A percentile compares a stretch with the other conserved stretches of the same genome.
These are phyloP conservation scores for Macrosoma leucophasiata DNA, from an alignment of 2,888 invertebrate species.

Conservation along the genomic window DNA sequence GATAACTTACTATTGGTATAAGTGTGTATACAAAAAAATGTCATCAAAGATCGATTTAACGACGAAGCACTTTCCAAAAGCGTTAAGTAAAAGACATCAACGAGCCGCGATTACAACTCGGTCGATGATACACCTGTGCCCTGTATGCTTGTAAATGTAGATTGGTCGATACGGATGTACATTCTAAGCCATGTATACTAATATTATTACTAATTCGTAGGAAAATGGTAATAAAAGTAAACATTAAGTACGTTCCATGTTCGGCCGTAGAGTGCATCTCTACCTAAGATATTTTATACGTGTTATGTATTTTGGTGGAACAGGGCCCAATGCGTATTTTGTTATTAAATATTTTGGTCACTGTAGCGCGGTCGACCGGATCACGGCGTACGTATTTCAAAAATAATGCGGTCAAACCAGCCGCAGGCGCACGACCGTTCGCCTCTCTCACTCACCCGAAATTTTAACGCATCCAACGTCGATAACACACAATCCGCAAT, in stretches of 20 bases:
- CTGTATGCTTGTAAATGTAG: too few relatives aligned
- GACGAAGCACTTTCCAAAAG: slow-evolving; percentile 60
- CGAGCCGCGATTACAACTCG: slow-evolving; percentile 51
- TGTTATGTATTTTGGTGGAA: too few relatives aligned
- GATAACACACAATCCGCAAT: slow-evolving; percentile 62
- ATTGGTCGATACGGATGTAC: too few relatives aligned
- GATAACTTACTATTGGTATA: too few relatives aligned
- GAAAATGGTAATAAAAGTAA: too few relatives aligned
- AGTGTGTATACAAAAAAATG: too few relatives aligned
- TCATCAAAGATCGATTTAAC: slow-evolving; percentile 35
- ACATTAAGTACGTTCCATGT: too few relatives aligned
- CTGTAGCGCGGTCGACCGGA: slow-evolving; percentile 66
- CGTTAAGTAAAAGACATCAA: slow-evolving; percentile 70
- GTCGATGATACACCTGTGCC: too few relatives aligned
- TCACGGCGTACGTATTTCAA: slow-evolving; percentile 71
- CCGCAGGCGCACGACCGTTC: slow-evolving; percentile 61
- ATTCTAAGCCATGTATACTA: too few relatives aligned
- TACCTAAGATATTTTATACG: too few relatives aligned
- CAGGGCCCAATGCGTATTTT: slow-evolving; percentile 45
- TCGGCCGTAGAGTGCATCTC: too few relatives aligned
- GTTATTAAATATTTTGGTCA: slow-evolving; percentile 72
- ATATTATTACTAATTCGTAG: too few relatives aligned
- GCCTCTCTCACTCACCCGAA: slow-evolving; percentile 74
- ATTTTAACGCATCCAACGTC: slow-evolving; percentile 73
- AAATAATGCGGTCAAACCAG: slow-evolving; percentile 75